Evolutionary conservation across 2,797 vertebrate species (phyloP).

Genomic region (Sebastes itinus): DNA sequence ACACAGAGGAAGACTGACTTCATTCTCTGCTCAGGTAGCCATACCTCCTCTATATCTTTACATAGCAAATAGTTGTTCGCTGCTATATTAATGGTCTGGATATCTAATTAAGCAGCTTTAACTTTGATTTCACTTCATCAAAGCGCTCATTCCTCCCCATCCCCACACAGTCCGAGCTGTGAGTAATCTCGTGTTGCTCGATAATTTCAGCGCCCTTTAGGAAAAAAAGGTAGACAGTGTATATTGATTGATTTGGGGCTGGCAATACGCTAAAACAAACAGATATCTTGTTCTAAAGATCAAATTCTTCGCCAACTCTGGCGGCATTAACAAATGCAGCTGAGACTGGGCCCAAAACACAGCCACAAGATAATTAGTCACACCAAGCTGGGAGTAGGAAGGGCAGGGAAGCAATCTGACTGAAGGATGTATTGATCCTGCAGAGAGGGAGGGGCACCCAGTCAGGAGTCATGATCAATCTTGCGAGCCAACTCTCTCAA

Average conservation of each 20-base stretch:
- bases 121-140: slow-evolving; percentile 29
- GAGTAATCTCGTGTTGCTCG: slow-evolving; percentile 52
- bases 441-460: slow-evolving; percentile 70
- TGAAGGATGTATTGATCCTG: slow-evolving; percentile 83
- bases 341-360: slow-evolving; percentile 70
- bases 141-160: slow-evolving; percentile 11
- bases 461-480: slow-evolving; percentile 82
- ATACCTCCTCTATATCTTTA: too few relatives aligned
- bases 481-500: slow-evolving; percentile 74
- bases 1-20: too few relatives aligned
- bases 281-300: slow-evolving; percentile 70
- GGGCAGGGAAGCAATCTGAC: slow-evolving; percentile 79
- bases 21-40: too few relatives aligned
- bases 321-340: slow-evolving; percentile 72
- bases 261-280: slow-evolving; percentile 68
- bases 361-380: slow-evolving; percentile 83
- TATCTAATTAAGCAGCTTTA: not conserved
- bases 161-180: not conserved
- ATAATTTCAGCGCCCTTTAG: slow-evolving; percentile 55
- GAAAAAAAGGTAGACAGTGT: slow-evolving; percentile 59
- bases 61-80: too few relatives aligned
- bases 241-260: slow-evolving; percentile 63
- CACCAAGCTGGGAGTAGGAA: slow-evolving; percentile 68
- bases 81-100: too few relatives aligned
- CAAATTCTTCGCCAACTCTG: slow-evolving; percentile 61